These are phyloP conservation scores for Drosophila setifemur DNA, from an alignment of 1,140 invertebrate species.

Conservation along the genomic window DNA sequence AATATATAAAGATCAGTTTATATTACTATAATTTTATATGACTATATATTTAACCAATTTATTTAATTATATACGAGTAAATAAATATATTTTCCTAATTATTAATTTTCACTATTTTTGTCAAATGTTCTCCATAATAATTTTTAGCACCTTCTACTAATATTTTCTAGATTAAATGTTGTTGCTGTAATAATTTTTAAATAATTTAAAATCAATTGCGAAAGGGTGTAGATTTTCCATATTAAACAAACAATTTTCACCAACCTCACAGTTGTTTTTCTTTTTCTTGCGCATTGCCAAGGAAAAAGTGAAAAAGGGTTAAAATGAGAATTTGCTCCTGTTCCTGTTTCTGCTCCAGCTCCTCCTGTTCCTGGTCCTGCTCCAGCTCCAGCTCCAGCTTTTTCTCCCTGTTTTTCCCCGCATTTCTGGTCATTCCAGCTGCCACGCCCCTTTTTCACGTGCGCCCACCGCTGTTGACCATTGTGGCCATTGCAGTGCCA, in stretches of 20 bases:
- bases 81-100: no score
- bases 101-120: no score
- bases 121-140: no score
- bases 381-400: neutral
- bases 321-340: conserved; percentile 37
- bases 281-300: conserved; percentile 36
- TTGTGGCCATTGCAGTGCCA: conserved; percentile 72
- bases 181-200: no score
- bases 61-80: no score
- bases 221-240: conserved; percentile 7
- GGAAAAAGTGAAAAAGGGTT: conserved; percentile 56
- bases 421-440: conserved; percentile 4
- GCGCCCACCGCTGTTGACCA: conserved; percentile 53
- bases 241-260: neutral
- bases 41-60: no score
- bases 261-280: conserved; percentile 21
- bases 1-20: no score
- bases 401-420: neutral
- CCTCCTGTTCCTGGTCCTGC: neutral
- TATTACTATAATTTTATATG: no score
- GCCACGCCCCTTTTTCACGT: conserved; percentile 3
- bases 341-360: neutral
- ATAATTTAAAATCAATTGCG: no score
- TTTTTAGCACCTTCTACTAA: no score
- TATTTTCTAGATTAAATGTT: no score